phyloP scores from a whole-genome alignment of 2,888 invertebrate genomes.

The Brachypalpus laphriformis region DNA sequence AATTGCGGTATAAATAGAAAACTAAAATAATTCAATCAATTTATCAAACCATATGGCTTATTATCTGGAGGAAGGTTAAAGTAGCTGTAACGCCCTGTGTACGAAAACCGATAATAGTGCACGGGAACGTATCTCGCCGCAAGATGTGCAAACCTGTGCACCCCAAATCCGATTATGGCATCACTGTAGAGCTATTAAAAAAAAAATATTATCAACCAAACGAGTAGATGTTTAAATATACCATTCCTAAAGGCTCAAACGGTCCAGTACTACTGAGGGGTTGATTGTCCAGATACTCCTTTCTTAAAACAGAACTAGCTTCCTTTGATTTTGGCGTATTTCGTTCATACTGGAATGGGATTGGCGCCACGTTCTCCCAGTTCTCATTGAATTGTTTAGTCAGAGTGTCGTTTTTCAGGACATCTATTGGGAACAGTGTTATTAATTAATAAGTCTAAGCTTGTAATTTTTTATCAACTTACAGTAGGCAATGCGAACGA shows the following conservation, averaged over 20 bases:
- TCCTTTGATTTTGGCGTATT: conserved; percentile 79
- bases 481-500: conserved; percentile 84
- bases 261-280: conserved; percentile 71
- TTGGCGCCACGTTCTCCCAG: conserved; percentile 78
- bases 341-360: conserved; percentile 81
- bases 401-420: conserved; percentile 84
- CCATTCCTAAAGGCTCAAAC: conserved; percentile 75
- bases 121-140: conserved; percentile 84
- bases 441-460: neutral
- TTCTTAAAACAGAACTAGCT: conserved; percentile 76
- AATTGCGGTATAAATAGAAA: conserved; percentile 4
- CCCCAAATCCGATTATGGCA: conserved; percentile 84
- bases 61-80: conserved; percentile 83
- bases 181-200: conserved; percentile 84
- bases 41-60: conserved; percentile 82
- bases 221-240: neutral
- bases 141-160: conserved; percentile 85
- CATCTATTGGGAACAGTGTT: conserved; percentile 79
- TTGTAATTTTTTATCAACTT: conserved; percentile 70
- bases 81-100: conserved; percentile 85
- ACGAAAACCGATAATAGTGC: conserved; percentile 86
- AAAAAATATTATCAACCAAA: neutral
- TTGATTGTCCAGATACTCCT: conserved; percentile 76
- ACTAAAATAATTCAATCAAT: neutral
- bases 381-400: conserved; percentile 77